Evolutionary conservation across 2,888 invertebrate genomes (phyloP), one percentile per base, ranked within the genome.

Genomic region (Carcina quercana): DNA sequence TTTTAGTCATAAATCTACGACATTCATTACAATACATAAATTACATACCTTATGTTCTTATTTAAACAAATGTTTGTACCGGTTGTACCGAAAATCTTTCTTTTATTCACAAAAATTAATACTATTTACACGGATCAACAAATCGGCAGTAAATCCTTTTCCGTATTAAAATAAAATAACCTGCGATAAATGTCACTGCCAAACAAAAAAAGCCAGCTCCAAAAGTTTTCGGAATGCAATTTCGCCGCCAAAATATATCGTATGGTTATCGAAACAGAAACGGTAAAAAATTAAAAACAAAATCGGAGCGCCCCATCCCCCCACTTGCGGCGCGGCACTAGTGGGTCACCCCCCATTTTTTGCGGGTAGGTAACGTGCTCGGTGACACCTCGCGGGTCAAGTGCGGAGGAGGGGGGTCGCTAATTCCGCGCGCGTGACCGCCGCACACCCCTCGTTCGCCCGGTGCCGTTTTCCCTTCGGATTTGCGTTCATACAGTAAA

Each of bases 401-500:
- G 68, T 62, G 65, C 56, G 59, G 59, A 60, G 49, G 52, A 46
- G 53, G 61, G 52, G 62, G 54, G 53, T 50, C 62, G 70, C 70
- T 78, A 76, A 78, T 75, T 73, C 75, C 58, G 47, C 63, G 63
- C 74, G 70, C 74, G 75, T 76, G 78, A 69, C 78, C 74, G 66
- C 53, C 63, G 53, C 46, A 43, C 26, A 42, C 29, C 32, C 38
- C 37, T 46, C 26, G 35, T 37, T 30, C 24, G 33, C 50, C 52
- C 53, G 50, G 52, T 46, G 53, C 52, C 63, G 74, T 72, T 79
- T 76, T 78, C 78, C 79, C 75, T 74, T 72, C 73, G 79, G 76
- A 79, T 79, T 79, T 78, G 71, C 74, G 73, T 74, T 75, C 74
- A 71, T 75, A 76, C 63, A 72, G 74, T 70, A 70, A 76, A 80